Base-by-base conservation (phyloP, 2,113 vertebrate species). In the Centropus bengalensis region DNA sequence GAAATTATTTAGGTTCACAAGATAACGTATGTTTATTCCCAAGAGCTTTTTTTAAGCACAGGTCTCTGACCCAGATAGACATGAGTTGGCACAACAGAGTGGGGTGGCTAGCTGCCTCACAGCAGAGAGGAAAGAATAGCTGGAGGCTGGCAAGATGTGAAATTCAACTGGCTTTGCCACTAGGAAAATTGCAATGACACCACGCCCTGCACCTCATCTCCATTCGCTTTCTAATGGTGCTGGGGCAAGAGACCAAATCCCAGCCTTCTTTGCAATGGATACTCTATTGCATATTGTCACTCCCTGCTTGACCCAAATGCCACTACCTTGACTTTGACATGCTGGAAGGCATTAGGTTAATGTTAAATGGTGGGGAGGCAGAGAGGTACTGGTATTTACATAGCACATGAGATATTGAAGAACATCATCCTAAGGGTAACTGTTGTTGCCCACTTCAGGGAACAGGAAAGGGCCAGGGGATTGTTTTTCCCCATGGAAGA, bases 131-230 rank as follows among this genome's bases (percentile, higher is more conserved):
- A 86, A 32, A 0, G 0, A 45, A 36, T 22, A 47, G 56, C 32
- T 44, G 81, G 52, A 79, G 38, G 38, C 32, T 93, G 76, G 76
- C 85, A 82, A 59, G 67, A 52, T 56, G 36, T 1, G 2, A 69
- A 71, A 6, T 91, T 75, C 44, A 73, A 7, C 79, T 88, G 90
- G 85, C 67, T 89, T 88, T 82, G 24, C 15, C 51, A 33, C 19
- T 42, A 58, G 75, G 87, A 94, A 96, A 88, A 88, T n/a, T 40
- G 12, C 36, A n/a, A 51, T n/a, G 47, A 40, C 51, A 91, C 70
- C 82, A 86, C 92, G 77, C 68, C 71, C 88, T 77, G 40, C 62
- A 73, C 54, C 60, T 91, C 49, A 32, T 62, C 49, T 93, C 60
- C 27, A 11, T 80, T 63, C 51, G 71, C 3, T 47, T 85, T 27